Evolutionary conservation across 2,888 invertebrate species (phyloP), one percentile per base, ranked within the genome.

Genomic region (Amorpha juglandis): DNA sequence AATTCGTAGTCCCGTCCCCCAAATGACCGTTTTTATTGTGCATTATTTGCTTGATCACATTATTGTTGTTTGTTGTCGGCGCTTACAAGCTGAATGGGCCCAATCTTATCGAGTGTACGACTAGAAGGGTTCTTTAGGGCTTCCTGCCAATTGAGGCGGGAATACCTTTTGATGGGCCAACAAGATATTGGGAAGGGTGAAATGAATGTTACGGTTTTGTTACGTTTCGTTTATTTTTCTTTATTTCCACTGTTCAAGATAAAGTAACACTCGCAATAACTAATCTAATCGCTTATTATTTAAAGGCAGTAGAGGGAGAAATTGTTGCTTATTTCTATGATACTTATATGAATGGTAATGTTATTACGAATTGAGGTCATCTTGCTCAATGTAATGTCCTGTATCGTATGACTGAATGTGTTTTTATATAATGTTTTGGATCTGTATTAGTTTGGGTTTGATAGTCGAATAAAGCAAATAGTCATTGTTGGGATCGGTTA

Each of bases 51-150:
- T 75, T 77, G 77, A 77, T 77, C 71, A 71, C 78, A 70, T 78
- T 79, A 80, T 81, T 80, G 77, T 78, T 80, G 78, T 82, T 77
- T 81, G 74, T 74, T 68, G 63, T 63, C 74, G 78, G 72, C 68
- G 71, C 69, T 81, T 78, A 78, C 80, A 75, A 73, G 72, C 70
- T 72, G 73, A 78, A 78, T 74, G 74, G 74, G 67, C 68, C 73
- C 76, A 74, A 75, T 79, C 76, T 79, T 81, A 79, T 81, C 77
- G 77, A 78, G 78, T 74, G 72, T 71, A 71, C 68, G 74, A 70
- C 72, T 78, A 62, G 70, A 80, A 79, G 77, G 82, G 79, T 78
- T 76, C 74, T 78, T 75, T 73, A 75, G 75, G 70, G 71, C 73
- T 74, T 78, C 74, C 76, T 77, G 69, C 62, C 74, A 73, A 78